A percentile compares a stretch with the other conserved stretches of the same genome.
Conservation (phyloP, 53 echinoderm and acorn worm species). For the Paracentrotus lividus region DNA sequence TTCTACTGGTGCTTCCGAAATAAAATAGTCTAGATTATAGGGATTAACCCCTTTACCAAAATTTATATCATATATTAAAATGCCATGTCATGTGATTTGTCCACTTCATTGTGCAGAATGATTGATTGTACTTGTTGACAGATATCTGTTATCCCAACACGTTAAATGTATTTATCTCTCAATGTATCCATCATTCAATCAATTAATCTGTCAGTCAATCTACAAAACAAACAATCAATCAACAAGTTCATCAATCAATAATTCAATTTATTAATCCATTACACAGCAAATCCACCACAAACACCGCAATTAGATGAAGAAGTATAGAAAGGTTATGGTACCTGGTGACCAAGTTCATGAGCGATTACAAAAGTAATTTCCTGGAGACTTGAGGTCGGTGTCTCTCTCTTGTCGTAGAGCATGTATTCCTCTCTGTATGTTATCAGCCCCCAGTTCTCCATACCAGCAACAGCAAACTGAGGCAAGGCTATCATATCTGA, state of each 20-base stretch:
- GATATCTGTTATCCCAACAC: too few relatives aligned
- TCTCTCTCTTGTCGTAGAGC: constrained; percentile 73
- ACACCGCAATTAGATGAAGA: background rate
- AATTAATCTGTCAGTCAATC: background rate
- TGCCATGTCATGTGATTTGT: too few relatives aligned
- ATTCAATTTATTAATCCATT: background rate
- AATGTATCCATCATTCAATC: background rate
- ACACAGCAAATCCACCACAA: background rate
- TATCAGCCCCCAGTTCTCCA: constrained; percentile 99
- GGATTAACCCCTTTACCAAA: too few relatives aligned
- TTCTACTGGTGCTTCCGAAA: too few relatives aligned
- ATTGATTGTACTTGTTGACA: too few relatives aligned
- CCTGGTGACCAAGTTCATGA: constrained; percentile 98
- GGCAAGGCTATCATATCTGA: constrained; percentile 94
- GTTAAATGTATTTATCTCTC: too few relatives aligned
- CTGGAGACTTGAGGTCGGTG: constrained; percentile 75
- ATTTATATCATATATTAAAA: too few relatives aligned
- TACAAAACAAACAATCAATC: background rate
- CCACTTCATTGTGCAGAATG: too few relatives aligned
- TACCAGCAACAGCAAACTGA: constrained; percentile 80
- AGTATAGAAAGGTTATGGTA: background rate
- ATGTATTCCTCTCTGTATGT: constrained; percentile 82
- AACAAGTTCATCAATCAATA: background rate
- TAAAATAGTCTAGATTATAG: too few relatives aligned
- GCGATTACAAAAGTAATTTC: constrained; percentile 80